A percentile compares a stretch with the other conserved stretches of the same genome.
These are phyloP conservation scores for Scolopax bukidnonensis DNA, from an alignment of 2,797 vertebrate genomes.

Conservation along the genomic window DNA sequence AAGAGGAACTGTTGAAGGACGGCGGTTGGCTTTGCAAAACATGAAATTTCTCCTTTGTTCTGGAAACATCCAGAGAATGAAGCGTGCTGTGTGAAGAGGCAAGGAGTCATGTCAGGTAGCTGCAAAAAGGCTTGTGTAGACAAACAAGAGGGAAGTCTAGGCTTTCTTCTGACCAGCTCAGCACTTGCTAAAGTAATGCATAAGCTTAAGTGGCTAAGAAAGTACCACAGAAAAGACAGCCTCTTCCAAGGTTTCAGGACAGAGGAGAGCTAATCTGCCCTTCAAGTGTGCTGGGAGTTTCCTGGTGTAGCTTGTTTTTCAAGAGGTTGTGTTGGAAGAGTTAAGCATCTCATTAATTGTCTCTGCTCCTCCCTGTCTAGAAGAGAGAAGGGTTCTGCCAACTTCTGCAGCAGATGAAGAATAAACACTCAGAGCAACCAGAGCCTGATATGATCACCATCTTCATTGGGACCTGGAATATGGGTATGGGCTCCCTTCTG, in stretches of 20 bases:
- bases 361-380: constrained; percentile 74
- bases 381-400: constrained; percentile 98
- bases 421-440: constrained; percentile 93
- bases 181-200: not conserved
- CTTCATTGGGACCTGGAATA: constrained; percentile 99
- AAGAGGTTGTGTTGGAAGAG: not conserved
- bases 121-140: not conserved
- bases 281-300: not conserved
- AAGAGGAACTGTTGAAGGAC: not conserved
- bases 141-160: not conserved
- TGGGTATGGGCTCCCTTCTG: constrained; percentile 84
- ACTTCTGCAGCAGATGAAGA: constrained; percentile 98
- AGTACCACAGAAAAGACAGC: not conserved
- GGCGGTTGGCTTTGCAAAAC: not conserved
- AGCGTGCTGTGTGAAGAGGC: not conserved
- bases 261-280: not conserved
- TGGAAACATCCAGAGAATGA: not conserved
- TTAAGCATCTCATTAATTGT: constrained; percentile 25
- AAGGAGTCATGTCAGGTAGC: not conserved
- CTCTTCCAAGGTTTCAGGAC: not conserved
- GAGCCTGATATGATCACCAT: constrained; percentile 98
- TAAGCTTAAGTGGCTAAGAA: not conserved
- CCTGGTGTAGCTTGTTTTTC: not conserved
- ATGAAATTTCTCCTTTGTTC: not conserved
- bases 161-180: not conserved